Conservation (phyloP, 2,797 vertebrate species). For the Dromococcyx pavoninus region DNA sequence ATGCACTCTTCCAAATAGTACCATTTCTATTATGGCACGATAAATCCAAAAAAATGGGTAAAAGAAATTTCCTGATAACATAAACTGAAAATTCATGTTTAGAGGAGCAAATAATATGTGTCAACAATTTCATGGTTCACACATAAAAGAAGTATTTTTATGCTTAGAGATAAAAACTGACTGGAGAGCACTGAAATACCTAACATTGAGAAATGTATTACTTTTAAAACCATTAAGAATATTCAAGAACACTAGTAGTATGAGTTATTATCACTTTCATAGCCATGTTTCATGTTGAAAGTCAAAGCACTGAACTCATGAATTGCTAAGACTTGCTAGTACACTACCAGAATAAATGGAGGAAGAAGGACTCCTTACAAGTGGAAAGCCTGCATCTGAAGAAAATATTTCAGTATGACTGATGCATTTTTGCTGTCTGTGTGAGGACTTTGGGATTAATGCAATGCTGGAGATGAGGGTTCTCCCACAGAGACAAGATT, state of each 20-base stretch:
- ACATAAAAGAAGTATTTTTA: background rate
- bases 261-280: background rate
- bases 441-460: background rate
- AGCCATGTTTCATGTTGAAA: background rate
- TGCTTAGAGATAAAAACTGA: background rate
- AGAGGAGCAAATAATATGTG: background rate
- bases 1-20: background rate
- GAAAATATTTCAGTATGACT: background rate
- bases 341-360: background rate
- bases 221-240: background rate
- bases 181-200: background rate
- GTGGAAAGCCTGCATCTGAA: background rate
- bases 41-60: background rate
- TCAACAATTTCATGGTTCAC: background rate
- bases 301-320: background rate
- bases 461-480: background rate
- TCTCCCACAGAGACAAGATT: background rate
- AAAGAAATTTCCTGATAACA: conserved; percentile 35
- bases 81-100: background rate
- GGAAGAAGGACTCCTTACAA: background rate
- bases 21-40: background rate
- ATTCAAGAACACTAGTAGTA: background rate
- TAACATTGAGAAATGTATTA: background rate
- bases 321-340: background rate
- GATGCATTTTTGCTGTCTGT: background rate